Conservation (phyloP, 2,888 invertebrate species). For the Scelioninae gen. 1 region DNA sequence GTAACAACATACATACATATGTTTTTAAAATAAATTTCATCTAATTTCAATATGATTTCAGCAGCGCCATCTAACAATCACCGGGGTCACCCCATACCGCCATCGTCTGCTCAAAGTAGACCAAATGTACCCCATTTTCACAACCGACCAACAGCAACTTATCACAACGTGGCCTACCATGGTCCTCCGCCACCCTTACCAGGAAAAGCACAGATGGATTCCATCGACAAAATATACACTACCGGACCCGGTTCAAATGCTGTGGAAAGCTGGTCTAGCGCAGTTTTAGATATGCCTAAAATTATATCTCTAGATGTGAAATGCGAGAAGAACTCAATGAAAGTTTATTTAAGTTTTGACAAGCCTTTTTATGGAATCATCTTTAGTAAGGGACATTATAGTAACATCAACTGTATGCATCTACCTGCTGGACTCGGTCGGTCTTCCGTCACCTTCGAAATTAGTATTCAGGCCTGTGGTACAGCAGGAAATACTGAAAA, state of each 20-base stretch:
- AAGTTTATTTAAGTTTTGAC: constrained; percentile 96
- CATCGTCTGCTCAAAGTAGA: constrained; percentile 83
- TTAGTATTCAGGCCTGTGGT: constrained; percentile 95
- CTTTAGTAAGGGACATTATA: constrained; percentile 97
- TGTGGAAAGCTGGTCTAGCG: constrained; percentile 92
- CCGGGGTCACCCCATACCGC: constrained; percentile 84
- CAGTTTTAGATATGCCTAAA: constrained; percentile 95
- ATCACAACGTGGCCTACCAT: constrained; percentile 88
- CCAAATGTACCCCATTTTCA: constrained; percentile 77
- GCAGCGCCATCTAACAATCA: constrained; percentile 78
- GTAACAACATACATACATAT: too few species aligned
- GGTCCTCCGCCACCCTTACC: constrained; percentile 90
- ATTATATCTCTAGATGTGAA: constrained; percentile 96
- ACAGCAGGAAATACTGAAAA: constrained; percentile 96
- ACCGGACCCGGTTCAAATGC: constrained; percentile 76
- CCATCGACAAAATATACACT: constrained; percentile 87
- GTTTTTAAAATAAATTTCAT: not conserved
- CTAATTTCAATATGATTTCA: constrained; percentile 77
- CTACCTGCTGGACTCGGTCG: constrained; percentile 94
- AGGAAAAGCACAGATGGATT: constrained; percentile 86
- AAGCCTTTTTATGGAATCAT: constrained; percentile 98
- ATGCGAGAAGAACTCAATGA: constrained; percentile 97
- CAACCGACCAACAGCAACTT: constrained; percentile 80
- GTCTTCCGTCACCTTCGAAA: constrained; percentile 94
- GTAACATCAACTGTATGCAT: constrained; percentile 96